Evolutionary conservation across 1,140 invertebrate species (phyloP), one percentile per base, ranked within the genome.

Genomic region (Spodoptera frugiperda): DNA sequence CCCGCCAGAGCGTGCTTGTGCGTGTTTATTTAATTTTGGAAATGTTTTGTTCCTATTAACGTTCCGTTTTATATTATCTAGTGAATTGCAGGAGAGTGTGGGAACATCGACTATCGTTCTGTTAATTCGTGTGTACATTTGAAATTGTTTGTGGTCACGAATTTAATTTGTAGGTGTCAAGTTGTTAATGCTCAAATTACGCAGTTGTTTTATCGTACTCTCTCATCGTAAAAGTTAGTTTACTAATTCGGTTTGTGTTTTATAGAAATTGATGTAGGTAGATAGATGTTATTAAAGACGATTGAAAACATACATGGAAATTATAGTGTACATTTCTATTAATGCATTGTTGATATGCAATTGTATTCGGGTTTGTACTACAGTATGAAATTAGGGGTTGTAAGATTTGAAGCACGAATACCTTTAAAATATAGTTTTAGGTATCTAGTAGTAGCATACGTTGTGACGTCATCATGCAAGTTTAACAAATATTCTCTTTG

Each of bases 1-100:
- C 77, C 78, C 82, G 81, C 81, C 85, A 79, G 80, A 81, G 79
- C 84, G 83, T 84, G 83, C 81, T 74, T 84, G 84, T 88, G 88
- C 88, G 86, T 92, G 90, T 90, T 92, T 91, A 90, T 92, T 89
- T 89, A 91, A 89, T 91, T 89, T 89, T 65, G 77, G 77, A 87
- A 86, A 76, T 82, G 79, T 85, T 89, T 86, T 86, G 83, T 87
- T 84, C 82, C 78, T 83, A 88, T 91, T 89, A 87, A 76, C 79
- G 72, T 59, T 82, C 79, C 63, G 21, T 81, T 79, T 80, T 84
- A 78, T 85, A 80, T 68, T 79, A 72, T 81, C 71, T 73, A 77
- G 78, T 72, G 71, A 78, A 85, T 82, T 83, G 88, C 88, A 85
- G 84, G 86, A 87, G 85, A 88, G 78, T 77, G 79, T 85, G 79